Base-by-base conservation (phyloP, 2,888 invertebrate genomes). In the Drosophila maculinotata region DNA sequence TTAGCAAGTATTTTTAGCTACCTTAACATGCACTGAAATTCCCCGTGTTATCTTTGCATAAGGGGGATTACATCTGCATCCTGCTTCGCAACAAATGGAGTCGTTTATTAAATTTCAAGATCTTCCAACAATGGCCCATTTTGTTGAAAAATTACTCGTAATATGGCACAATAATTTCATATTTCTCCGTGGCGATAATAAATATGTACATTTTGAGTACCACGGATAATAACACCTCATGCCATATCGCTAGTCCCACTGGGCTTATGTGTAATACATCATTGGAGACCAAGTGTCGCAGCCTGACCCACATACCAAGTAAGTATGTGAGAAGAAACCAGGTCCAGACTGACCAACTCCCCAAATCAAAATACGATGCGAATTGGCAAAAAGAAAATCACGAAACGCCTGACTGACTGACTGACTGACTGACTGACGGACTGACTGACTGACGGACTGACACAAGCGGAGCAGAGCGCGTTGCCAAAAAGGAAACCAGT, bases 401-500 rank as follows among this genome's bases (percentile, higher is more conserved):
- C 49, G 23, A 51, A 26, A 20, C 41, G 45, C 12, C 36, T 8
- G 36, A 17, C 36, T 10, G 42, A 33, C 56, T 20, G 20, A 20
- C 20, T 2, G 47, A 45, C 66, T 42, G 58, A 30, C 53, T 6
- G 41, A 36, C 52, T 44, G 56, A 14, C 20, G 20, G 47, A 45
- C 66, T 42, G 58, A 30, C 53, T 6, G 41, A 36, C 52, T 44
- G 56, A 14, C 59, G 39, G 67, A 71, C 77, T 83, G 87, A 83
- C 83, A 74, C 60, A 79, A 79, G 62, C 87, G 82, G 69, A 82
- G 62, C 87, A 79, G 69, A 82, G 66, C 76, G 68, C 54, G 69
- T 70, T 66, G 86, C 82, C 82, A 87, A 83, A 81, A 83, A 81
- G 82, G 87, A 83, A 83, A 87, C 85, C 84, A 76, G 85, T 84